A percentile compares a stretch with the other conserved stretches of the same genome.
Evolutionary conservation across 2,113 vertebrate genomes (phyloP).

Genomic region (Pachypanchax playfairii): DNA sequence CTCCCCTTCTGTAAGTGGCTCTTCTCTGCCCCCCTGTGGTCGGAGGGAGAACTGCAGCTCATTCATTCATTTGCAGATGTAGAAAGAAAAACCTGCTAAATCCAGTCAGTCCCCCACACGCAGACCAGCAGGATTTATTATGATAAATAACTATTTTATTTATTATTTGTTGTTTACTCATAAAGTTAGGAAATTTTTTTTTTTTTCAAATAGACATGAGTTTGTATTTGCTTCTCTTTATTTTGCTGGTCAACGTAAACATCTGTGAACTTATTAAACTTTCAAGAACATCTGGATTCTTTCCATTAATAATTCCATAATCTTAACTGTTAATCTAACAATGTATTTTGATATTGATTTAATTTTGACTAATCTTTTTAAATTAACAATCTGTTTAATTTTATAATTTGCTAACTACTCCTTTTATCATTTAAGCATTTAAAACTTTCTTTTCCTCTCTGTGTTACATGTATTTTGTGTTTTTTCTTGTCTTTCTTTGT

Average conservation of each 20-base stretch:
- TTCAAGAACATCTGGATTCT: constrained; percentile 5
- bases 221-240: neutral
- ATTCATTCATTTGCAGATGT: constrained; percentile 4
- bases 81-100: neutral
- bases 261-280: constrained; percentile 9
- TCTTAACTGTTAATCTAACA: constrained; percentile 38
- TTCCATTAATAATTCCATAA: constrained; percentile 25
- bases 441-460: constrained; percentile 74
- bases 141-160: neutral
- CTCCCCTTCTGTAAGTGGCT: constrained; percentile 97
- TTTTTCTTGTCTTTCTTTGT: constrained; percentile 80
- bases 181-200: no score
- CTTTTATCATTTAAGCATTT: constrained; percentile 56
- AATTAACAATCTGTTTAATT: constrained; percentile 40
- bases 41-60: constrained; percentile 40
- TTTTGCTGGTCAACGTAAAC: neutral
- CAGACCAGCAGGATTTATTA: constrained; percentile 1
- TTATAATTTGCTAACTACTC: constrained; percentile 40
- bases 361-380: constrained; percentile 24
- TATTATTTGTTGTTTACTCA: neutral
- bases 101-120: no score
- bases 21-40: constrained; percentile 65
- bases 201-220: neutral
- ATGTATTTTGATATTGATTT: constrained; percentile 32
- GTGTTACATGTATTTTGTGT: constrained; percentile 80